Conservation (phyloP, 2,888 invertebrate genomes). For the Cryptus viduatorius region DNA sequence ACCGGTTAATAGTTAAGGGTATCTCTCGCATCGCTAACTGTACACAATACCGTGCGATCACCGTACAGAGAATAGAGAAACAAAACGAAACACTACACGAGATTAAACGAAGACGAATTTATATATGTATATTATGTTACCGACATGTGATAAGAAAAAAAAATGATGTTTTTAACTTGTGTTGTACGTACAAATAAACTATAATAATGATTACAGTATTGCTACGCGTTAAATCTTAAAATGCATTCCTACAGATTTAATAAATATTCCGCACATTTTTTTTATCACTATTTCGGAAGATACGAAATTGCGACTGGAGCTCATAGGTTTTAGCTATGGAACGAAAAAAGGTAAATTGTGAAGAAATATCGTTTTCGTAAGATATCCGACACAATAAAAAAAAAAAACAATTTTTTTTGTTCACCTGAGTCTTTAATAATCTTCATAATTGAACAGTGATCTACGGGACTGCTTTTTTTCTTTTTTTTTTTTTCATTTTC, state of each 20-base stretch:
- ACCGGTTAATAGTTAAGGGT: neutral
- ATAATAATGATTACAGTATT: constrained; percentile 42
- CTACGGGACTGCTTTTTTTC: constrained; percentile 38
- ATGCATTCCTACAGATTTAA: neutral
- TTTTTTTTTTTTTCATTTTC: constrained; percentile 27
- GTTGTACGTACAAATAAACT: constrained; percentile 61
- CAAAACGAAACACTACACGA: constrained; percentile 6
- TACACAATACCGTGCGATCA: neutral
- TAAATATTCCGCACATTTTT: neutral
- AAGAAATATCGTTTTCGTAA: neutral
- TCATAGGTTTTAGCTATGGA: neutral
- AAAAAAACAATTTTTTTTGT: constrained; percentile 1
- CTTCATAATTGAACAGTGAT: constrained; percentile 35
- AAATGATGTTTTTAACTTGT: constrained; percentile 58
- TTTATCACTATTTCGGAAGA: neutral
- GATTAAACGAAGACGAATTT: constrained; percentile 22
- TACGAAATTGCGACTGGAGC: neutral
- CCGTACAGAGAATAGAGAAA: neutral
- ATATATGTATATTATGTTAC: constrained; percentile 53
- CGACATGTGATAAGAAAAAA: constrained; percentile 59
- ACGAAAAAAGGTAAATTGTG: neutral
- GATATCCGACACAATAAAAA: neutral
- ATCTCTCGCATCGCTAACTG: neutral
- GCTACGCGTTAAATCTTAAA: constrained; percentile 6
- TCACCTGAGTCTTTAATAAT: constrained; percentile 52